Percentiles rank a stretch among this genome's conserved stretches.
Conservation (phyloP, 2,797 vertebrate genomes). For the Alca torda region DNA sequence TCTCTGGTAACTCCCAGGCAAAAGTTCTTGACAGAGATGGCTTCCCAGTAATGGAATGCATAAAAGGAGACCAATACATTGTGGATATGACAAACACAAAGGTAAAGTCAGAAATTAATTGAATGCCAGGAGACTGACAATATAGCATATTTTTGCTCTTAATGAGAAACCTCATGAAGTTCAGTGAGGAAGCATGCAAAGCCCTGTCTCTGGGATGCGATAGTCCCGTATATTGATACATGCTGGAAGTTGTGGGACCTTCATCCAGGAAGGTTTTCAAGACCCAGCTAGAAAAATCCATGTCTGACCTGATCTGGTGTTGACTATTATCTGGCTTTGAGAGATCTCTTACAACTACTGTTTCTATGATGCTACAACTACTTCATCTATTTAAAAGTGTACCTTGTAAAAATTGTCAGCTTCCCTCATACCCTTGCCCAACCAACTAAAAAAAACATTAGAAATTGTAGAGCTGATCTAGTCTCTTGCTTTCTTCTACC, state of each 20-base stretch:
- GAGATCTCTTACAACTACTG: neutral
- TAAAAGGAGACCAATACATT: slow-evolving; percentile 98
- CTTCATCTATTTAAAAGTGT: neutral
- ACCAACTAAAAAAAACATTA: neutral
- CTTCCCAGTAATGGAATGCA: slow-evolving; percentile 95
- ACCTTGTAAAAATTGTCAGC: neutral
- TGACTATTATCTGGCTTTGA: neutral
- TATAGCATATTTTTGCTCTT: neutral
- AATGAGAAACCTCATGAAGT: neutral
- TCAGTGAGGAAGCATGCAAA: neutral
- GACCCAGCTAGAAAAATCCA: neutral
- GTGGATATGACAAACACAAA: slow-evolving; percentile 99
- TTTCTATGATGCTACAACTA: neutral
- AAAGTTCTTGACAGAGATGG: slow-evolving; percentile 97
- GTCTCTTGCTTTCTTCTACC: neutral
- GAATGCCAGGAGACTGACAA: neutral
- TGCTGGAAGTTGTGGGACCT: neutral
- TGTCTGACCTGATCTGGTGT: neutral
- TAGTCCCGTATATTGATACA: neutral
- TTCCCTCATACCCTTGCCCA: neutral
- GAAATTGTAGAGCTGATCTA: neutral
- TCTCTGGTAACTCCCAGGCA: slow-evolving; percentile 94
- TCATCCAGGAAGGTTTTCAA: neutral
- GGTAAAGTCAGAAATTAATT: slow-evolving; percentile 73
- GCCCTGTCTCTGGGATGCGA: neutral